Evolutionary conservation across 2,888 invertebrate species (phyloP), one percentile per base, ranked within the genome.

Genomic region (Ophion slaviceki): DNA sequence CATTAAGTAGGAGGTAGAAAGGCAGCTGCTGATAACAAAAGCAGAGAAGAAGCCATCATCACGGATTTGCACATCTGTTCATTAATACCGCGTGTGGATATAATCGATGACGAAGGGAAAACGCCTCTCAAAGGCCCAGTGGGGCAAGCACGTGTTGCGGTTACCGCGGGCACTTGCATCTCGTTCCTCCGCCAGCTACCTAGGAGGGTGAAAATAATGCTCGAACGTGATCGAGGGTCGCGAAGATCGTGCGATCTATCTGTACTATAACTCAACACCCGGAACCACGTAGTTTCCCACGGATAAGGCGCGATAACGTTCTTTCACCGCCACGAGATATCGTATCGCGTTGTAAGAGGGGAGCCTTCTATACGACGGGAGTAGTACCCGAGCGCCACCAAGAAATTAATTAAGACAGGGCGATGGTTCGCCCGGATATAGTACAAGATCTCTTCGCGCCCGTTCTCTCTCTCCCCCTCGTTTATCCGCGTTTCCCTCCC

Each of bases 201-300:
- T n/a, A 32, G 28, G 82, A 71, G 82, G 79, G 45, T 82, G 82
- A 77, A 86, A 83, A 86, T 86, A 83, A 86, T 83, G 83, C 86
- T 47, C 72, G 86, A 86, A 86, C 86, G 86, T 86, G 86, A 86
- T 86, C 86, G 83, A 86, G 86, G 83, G 83, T 83, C 83, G 77
- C 67, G 62, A 86, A 72, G 71, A 82, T 76, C 53, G 80, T 67
- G 71, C 71, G 80, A 79, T 70, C 71, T 85, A 83, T 86, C 80
- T 59, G 77, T 59, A 53, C 80, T 76, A 53, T 80, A 80, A 82
- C 80, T 82, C 66, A 78, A 77, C 62, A 32, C 53, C 76, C 59
- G 72, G 82, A 72, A 82, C 61, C 61, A 10, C 61, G 40, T 24
- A 45, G 59, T 36, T 32, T n/a, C 74, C 80, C 59, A 36, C 40